Base-by-base conservation (phyloP, 1,140 invertebrate genomes). In the Trichomalopsis sarcophagae region DNA sequence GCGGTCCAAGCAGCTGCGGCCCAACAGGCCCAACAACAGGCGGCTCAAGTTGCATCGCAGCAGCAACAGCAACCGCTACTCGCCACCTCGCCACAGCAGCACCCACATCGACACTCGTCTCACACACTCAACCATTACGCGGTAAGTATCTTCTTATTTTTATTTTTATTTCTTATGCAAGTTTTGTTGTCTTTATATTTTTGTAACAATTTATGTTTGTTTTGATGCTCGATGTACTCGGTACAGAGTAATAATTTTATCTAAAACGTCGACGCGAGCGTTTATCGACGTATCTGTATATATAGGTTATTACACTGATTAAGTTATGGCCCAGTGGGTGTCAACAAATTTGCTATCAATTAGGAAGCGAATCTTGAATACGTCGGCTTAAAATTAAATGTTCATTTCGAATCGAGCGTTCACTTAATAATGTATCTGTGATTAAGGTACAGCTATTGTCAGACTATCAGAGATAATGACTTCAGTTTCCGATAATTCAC, bases 61-160 rank as follows among this genome's bases (percentile, higher is more conserved):
- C 89, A 92, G 89, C 89, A 92, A 89, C 90, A 93, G 82, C 94
- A 94, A 89, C 93, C 94, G 44, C 91, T 94, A 44, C 89, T 94
- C 82, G 91, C 93, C 47, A 93, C 94, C 30, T 93, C 94, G 68
- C 91, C 93, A 47, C 92, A 93, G 78, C 92, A 91, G 85, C 94
- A 90, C 84, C 88, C 87, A 87, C 93, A 91, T 88, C 93, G 89
- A 86, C 93, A 92, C 88, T 88, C 89, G 86, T 92, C 91, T 23
- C 93, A 93, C 87, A 62, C 55, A 62, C 90, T 92, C 82, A 92
- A 92, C 88, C 93, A 93, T 81, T 93, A 94, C 84, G 88, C 91
- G 88, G 93, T 94, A 89, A 89, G 88, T 88, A 4, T 1, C 9
- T 33, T 75, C n/a, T 33, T 17, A 17, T 50, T 79, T 66, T 47